phyloP scores from a whole-genome alignment of 2,797 vertebrate species.

The Sebastes goodei region DNA sequence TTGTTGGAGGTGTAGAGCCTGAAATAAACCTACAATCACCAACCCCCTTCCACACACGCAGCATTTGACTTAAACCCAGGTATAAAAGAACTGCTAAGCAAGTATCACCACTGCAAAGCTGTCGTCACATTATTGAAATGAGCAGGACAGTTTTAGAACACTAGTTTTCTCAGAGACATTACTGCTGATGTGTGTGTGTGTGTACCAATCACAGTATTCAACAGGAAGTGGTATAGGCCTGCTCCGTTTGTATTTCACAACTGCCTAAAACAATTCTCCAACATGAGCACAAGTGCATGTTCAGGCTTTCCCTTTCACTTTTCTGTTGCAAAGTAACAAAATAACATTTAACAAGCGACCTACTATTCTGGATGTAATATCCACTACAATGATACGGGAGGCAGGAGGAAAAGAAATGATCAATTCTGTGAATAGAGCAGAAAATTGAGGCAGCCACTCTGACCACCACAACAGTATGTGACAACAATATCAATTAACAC shows the following conservation, averaged over 20 bases:
- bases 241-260: not conserved
- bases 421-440: not conserved
- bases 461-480: not conserved
- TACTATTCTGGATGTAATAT: not conserved
- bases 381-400: not conserved
- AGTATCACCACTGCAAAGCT: not conserved
- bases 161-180: not conserved
- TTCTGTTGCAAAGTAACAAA: not conserved
- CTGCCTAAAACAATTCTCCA: not conserved
- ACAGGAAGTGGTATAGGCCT: not conserved
- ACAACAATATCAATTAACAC: not conserved
- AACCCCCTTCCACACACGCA: not conserved
- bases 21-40: not conserved
- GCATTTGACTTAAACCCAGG: not conserved
- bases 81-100: not conserved
- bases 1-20: not conserved
- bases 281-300: not conserved
- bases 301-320: not conserved
- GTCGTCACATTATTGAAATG: not conserved
- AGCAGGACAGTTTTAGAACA: not conserved
- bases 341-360: not conserved
- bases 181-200: not conserved
- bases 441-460: too few relatives aligned
- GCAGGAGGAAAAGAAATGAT: not conserved
- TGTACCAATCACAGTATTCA: not conserved